Percentiles rank a stretch among this genome's conserved stretches.
phyloP scores from a whole-genome alignment of 2,888 invertebrate species.

The Tineola bisselliella region DNA sequence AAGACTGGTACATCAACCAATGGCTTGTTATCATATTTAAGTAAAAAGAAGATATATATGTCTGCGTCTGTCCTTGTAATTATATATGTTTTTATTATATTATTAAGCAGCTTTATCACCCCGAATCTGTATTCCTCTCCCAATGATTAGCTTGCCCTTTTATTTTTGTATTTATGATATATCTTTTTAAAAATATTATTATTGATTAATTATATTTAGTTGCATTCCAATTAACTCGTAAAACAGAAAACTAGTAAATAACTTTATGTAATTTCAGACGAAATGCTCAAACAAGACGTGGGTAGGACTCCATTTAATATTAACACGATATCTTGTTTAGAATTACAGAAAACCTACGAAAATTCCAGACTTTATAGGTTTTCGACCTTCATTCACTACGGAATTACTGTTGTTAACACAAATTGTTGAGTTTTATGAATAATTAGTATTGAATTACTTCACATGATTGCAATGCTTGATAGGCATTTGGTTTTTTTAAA shows the following conservation, averaged over 20 bases:
- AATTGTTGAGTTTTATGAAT: not conserved
- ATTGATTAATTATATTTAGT: not conserved
- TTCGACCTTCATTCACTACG: not conserved
- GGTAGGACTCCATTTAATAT: not conserved
- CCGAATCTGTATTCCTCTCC: no score
- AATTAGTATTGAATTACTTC: not conserved
- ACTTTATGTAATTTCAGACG: not conserved
- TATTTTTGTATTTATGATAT: no score
- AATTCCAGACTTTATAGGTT: not conserved
- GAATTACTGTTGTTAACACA: not conserved
- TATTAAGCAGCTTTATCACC: no score
- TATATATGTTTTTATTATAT: no score
- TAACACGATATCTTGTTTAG: slow-evolving; percentile 2
- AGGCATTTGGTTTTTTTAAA: no score
- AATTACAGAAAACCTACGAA: not conserved
- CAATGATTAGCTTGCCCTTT: no score
- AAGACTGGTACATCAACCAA: no score
- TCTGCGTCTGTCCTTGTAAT: no score
- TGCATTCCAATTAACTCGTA: not conserved
- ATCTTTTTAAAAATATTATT: no score
- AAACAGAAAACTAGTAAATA: not conserved
- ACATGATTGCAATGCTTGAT: no score
- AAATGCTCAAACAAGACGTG: not conserved
- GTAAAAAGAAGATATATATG: no score
- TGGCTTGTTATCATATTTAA: no score